Conservation (phyloP, 2,113 vertebrate species). For the Capra hircus region DNA sequence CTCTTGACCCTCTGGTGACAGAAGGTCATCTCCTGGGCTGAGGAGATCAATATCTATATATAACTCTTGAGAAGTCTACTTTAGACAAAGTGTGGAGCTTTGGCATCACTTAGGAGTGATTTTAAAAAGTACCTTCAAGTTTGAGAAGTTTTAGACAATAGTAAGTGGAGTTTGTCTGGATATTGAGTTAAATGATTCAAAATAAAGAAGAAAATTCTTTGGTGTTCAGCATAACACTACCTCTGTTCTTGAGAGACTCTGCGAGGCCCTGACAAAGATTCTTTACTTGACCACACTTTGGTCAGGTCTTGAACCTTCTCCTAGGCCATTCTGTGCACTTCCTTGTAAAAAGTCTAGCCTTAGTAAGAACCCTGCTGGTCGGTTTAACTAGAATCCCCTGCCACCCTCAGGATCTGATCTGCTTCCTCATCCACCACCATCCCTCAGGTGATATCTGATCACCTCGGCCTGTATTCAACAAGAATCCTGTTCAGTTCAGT, state of each 20-base stretch:
- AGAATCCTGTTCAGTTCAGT: not conserved
- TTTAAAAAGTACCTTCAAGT: not conserved
- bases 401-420: not conserved
- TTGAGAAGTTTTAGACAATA: not conserved
- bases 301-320: not conserved
- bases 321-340: not conserved
- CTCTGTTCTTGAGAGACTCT: not conserved
- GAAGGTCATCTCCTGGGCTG: not conserved
- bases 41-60: not conserved
- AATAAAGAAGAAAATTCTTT: slow-evolving; percentile 20
- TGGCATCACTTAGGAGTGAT: not conserved
- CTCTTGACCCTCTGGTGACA: not conserved
- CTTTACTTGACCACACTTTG: not conserved
- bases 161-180: not conserved
- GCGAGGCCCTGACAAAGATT: not conserved
- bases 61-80: not conserved
- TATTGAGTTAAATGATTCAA: slow-evolving; percentile 1
- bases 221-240: not conserved
- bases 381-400: not conserved
- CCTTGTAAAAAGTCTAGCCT: not conserved
- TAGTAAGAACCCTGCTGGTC: not conserved
- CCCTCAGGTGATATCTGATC: not conserved
- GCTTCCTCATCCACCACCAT: not conserved
- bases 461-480: not conserved
- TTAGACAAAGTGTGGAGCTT: not conserved